Conservation (phyloP, 2,888 invertebrate genomes). For the Odontothrips loti region DNA sequence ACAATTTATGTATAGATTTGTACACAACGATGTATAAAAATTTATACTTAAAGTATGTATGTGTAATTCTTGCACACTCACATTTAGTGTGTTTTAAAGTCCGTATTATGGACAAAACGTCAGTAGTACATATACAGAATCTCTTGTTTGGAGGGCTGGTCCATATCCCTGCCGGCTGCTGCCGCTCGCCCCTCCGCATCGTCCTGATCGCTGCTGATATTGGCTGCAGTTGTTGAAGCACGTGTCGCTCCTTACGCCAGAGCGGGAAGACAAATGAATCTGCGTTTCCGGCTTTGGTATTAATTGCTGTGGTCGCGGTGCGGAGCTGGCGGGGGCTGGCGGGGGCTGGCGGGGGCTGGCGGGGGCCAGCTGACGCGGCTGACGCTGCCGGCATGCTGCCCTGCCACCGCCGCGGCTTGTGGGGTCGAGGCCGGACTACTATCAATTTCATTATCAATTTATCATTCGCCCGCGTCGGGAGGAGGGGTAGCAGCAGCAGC, state of each 20-base stretch:
- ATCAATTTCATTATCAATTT: conserved; percentile 23
- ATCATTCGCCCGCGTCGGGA: neutral
- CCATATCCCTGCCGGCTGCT: neutral
- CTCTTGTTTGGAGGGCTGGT: no score
- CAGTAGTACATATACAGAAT: no score
- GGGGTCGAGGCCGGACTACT: neutral
- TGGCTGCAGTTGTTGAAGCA: neutral
- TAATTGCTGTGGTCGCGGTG: neutral
- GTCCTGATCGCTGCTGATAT: neutral
- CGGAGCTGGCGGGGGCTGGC: neutral
- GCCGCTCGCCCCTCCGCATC: neutral
- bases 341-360: neutral
- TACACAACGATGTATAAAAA: no score
- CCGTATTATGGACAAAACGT: no score
- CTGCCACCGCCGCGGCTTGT: neutral
- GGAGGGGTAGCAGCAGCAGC: no score
- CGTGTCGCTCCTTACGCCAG: neutral
- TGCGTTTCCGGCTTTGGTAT: neutral
- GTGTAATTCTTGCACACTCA: no score
- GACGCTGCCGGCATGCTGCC: neutral
- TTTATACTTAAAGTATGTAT: no score
- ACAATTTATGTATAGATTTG: no score
- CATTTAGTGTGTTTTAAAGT: no score
- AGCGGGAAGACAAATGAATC: neutral
- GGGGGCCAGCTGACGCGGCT: neutral